These are phyloP conservation scores for Hydropsyche tenuis DNA, from an alignment of 1,140 invertebrate genomes.

Conservation along the genomic window DNA sequence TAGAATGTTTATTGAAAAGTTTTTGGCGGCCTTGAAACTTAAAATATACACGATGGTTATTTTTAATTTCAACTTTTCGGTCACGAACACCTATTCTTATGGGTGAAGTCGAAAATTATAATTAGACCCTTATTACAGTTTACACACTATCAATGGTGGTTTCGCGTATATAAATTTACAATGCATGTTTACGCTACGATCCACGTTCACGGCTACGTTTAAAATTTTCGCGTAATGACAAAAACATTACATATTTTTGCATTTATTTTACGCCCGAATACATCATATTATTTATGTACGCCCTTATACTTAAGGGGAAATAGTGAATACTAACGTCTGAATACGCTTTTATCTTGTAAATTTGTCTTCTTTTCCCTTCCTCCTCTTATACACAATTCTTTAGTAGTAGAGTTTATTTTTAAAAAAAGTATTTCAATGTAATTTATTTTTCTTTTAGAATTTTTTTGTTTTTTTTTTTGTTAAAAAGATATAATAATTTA, in stretches of 20 bases:
- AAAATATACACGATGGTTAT: not conserved
- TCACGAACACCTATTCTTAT: slow-evolving; percentile 4
- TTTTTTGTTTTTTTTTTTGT: no score
- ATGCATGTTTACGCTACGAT: not conserved
- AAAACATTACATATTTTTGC: no score
- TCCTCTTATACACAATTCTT: not conserved
- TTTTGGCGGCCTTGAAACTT: slow-evolving; percentile 12
- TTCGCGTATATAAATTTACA: not conserved
- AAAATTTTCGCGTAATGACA: no score
- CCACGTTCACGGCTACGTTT: no score
- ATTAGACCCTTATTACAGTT: not conserved
- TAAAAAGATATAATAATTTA: no score
- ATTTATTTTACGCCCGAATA: no score
- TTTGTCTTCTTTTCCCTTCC: not conserved
- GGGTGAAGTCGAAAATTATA: not conserved
- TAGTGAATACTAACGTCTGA: not conserved
- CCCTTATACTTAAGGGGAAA: no score
- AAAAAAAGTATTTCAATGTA: no score
- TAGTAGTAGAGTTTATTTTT: no score
- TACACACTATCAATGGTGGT: not conserved
- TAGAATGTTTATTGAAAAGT: not conserved
- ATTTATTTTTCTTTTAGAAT: no score
- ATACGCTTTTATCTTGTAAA: not conserved
- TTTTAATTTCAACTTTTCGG: slow-evolving; percentile 10
- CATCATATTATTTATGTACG: no score